phyloP scores from a whole-genome alignment of 2,888 invertebrate genomes.

The Tanaodytes sp. region DNA sequence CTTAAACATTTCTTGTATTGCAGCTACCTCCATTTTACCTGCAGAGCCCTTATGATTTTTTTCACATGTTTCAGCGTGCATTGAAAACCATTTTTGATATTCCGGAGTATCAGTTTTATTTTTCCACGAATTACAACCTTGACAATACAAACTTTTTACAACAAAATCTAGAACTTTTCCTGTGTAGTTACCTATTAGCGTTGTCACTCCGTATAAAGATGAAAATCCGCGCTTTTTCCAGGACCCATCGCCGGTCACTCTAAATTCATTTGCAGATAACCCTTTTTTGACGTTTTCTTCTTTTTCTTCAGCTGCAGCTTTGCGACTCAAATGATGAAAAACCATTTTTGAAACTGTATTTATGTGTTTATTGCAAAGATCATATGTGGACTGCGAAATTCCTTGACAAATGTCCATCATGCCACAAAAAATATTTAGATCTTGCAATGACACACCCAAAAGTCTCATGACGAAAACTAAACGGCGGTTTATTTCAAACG shows the following conservation, averaged over 20 bases:
- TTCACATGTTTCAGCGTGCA: conserved; percentile 47
- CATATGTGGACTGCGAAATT: conserved; percentile 46
- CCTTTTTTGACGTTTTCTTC: conserved; percentile 50
- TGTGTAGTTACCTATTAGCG: conserved; percentile 46
- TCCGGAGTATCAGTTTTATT: conserved; percentile 31
- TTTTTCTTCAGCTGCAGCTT: conserved; percentile 18
- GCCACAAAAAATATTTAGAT: conserved; percentile 58
- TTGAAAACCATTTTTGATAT: conserved; percentile 46
- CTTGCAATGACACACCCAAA: conserved; percentile 55
- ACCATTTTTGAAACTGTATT: conserved; percentile 32
- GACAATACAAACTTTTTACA: conserved; percentile 53
- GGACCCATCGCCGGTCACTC: conserved; percentile 58
- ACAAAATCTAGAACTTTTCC: conserved; percentile 54
- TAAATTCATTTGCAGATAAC: conserved; percentile 49
- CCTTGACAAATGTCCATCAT: conserved; percentile 56
- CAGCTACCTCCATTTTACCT: conserved; percentile 55
- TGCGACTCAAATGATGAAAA: conserved; percentile 12
- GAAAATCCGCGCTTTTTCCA: conserved; percentile 57
- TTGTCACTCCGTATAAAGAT: conserved; percentile 55
- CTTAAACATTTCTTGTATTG: conserved; percentile 52
- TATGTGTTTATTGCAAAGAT: conserved; percentile 33
- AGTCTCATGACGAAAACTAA: conserved; percentile 56
- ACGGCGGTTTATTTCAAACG: conserved; percentile 33
- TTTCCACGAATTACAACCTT: conserved; percentile 42
- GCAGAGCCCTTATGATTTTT: conserved; percentile 50